phyloP scores from a whole-genome alignment of 2,113 vertebrate genomes.

The Sylvilagus bachmani region DNA sequence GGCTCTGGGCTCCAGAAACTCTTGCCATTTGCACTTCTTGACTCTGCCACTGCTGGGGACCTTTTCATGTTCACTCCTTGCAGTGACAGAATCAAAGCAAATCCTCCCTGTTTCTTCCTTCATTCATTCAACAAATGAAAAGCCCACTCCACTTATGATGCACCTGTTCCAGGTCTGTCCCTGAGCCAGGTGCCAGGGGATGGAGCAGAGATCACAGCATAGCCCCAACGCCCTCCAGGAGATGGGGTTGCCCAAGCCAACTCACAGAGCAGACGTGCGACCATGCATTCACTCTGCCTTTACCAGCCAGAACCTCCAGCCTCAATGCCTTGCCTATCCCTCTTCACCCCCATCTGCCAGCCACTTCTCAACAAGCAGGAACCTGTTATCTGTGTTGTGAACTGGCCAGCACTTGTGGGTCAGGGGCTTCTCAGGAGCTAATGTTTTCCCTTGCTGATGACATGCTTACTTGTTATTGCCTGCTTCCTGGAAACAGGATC shows the following conservation, averaged over 20 bases:
- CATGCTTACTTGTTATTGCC: background rate
- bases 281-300: accelerated
- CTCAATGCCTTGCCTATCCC: background rate
- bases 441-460: background rate
- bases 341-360: background rate
- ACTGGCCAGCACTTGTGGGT: background rate
- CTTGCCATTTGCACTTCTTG: background rate
- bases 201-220: background rate
- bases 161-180: background rate
- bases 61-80: background rate
- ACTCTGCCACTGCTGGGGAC: background rate
- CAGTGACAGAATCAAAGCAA: background rate
- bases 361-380: background rate
- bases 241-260: accelerated
- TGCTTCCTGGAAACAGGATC: background rate
- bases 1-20: background rate
- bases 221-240: background rate
- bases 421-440: background rate
- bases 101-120: background rate
- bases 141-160: background rate
- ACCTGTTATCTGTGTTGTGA: background rate
- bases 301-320: background rate
- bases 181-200: background rate
- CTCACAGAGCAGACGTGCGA: background rate
- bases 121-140: background rate